A percentile compares a stretch with the other conserved stretches of the same genome.
Conservation (phyloP, 2,113 vertebrate species). For the Festucalex cinctus region DNA sequence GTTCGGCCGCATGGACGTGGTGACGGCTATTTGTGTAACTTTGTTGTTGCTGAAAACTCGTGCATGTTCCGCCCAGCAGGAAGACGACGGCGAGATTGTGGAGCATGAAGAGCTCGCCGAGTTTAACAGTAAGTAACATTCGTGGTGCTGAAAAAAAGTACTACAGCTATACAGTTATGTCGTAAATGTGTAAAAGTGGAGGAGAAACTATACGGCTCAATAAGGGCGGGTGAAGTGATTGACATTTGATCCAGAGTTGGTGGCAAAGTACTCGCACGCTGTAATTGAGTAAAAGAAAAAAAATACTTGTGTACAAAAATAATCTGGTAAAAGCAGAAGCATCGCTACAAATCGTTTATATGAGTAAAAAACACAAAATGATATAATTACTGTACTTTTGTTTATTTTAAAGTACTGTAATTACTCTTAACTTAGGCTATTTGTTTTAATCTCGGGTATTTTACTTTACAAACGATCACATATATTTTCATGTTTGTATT, state of each 20-base stretch:
- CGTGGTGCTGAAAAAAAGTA: background rate
- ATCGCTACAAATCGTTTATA: background rate
- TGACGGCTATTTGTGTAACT: conserved; percentile 37
- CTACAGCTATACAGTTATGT: background rate
- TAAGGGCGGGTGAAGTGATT: background rate
- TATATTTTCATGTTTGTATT: too few species aligned
- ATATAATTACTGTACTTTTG: too few species aligned
- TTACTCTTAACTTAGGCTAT: too few species aligned
- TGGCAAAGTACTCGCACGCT: background rate
- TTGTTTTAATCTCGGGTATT: too few species aligned
- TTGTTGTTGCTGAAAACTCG: conserved; percentile 45
- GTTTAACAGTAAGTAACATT: conserved; percentile 71
- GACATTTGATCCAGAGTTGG: background rate
- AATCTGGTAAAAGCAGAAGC: background rate
- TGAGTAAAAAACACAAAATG: too few species aligned
- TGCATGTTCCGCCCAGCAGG: conserved; percentile 44
- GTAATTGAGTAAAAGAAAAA: background rate
- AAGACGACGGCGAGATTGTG: conserved; percentile 52
- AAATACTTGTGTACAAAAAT: background rate
- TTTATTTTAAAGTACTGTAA: too few species aligned
- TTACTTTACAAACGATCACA: too few species aligned
- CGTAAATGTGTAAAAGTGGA: background rate
- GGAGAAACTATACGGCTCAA: background rate
- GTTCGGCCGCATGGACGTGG: conserved; percentile 21
- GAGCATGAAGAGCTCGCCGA: conserved; percentile 55